Percentiles rank a stretch among this genome's conserved stretches.
These are phyloP conservation scores for Scelioninae gen. 2 DNA, from an alignment of 2,888 invertebrate species.

Conservation along the genomic window DNA sequence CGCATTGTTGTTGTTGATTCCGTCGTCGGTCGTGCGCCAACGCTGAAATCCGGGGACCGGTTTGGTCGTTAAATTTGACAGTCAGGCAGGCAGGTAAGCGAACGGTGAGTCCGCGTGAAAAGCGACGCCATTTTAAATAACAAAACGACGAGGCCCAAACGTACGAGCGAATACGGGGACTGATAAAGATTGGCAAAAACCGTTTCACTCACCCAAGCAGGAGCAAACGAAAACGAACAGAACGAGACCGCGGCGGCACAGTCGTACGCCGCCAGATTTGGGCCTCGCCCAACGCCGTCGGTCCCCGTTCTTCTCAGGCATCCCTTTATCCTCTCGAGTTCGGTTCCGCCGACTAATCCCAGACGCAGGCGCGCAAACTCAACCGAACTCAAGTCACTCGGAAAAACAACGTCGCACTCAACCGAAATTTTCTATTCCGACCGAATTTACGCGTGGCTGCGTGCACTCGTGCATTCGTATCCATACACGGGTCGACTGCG, in stretches of 20 bases:
- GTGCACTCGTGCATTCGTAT: too few relatives aligned
- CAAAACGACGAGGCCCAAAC: conserved; percentile 22
- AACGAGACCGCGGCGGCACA: conserved; percentile 1
- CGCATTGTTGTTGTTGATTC: too few relatives aligned
- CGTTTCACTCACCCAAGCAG: conserved; percentile 36
- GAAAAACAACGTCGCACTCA: neutral
- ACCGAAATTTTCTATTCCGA: neutral
- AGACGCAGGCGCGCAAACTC: neutral
- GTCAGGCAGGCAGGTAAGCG: too few relatives aligned
- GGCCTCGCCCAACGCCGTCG: conserved; percentile 52
- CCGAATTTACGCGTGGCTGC: too few relatives aligned
- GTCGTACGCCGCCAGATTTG: conserved; percentile 9
- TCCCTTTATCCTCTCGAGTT: conserved; percentile 17
- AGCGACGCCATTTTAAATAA: conserved; percentile 45
- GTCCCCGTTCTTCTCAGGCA: conserved; percentile 44
- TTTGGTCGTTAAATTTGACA: too few relatives aligned
- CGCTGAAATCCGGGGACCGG: too few relatives aligned
- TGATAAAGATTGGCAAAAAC: neutral
- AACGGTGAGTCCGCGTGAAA: conserved; percentile 21
- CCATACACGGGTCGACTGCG: too few relatives aligned
- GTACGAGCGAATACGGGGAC: conserved; percentile 6
- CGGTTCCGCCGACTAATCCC: neutral
- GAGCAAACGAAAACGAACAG: conserved; percentile 22
- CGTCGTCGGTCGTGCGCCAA: too few relatives aligned
- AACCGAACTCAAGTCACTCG: neutral